These are phyloP conservation scores for Nematopogon swammerdamellus DNA, from an alignment of 2,888 invertebrate species.

Conservation along the genomic window DNA sequence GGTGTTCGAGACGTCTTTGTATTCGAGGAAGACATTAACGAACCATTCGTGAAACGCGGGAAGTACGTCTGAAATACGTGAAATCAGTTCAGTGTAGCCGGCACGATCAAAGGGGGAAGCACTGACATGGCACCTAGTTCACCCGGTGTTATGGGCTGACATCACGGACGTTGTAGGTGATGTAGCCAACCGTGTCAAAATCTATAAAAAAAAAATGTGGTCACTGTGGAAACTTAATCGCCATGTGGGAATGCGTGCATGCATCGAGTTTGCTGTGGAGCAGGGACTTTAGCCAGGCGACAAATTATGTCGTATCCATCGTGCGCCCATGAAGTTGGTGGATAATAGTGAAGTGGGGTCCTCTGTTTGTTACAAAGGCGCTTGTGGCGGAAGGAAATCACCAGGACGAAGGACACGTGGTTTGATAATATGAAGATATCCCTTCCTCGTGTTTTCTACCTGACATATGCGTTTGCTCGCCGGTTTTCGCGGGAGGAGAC, in stretches of 20 bases:
- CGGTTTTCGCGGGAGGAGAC: background rate
- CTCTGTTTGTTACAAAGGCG: background rate
- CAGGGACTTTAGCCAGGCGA: background rate
- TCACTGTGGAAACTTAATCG: too few species aligned
- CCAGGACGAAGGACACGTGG: background rate
- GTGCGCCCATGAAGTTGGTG: background rate
- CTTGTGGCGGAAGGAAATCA: background rate
- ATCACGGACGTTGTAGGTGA: too few species aligned
- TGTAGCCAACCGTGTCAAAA: too few species aligned
- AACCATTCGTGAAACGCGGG: slow-evolving; percentile 6
- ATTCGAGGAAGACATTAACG: background rate
- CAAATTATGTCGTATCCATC: background rate
- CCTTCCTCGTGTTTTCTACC: background rate
- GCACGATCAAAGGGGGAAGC: too few species aligned
- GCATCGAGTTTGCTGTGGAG: background rate
- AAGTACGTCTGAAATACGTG: too few species aligned
- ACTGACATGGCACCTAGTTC: too few species aligned
- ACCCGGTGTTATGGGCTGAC: too few species aligned
- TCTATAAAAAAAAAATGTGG: too few species aligned
- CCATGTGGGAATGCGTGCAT: background rate
- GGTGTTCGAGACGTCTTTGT: too few species aligned
- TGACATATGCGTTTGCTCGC: background rate
- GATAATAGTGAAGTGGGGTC: background rate
- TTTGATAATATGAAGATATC: background rate
- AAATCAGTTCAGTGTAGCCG: too few species aligned